Base-by-base conservation (phyloP, 1,140 invertebrate species). In the Brachionus rubens region DNA sequence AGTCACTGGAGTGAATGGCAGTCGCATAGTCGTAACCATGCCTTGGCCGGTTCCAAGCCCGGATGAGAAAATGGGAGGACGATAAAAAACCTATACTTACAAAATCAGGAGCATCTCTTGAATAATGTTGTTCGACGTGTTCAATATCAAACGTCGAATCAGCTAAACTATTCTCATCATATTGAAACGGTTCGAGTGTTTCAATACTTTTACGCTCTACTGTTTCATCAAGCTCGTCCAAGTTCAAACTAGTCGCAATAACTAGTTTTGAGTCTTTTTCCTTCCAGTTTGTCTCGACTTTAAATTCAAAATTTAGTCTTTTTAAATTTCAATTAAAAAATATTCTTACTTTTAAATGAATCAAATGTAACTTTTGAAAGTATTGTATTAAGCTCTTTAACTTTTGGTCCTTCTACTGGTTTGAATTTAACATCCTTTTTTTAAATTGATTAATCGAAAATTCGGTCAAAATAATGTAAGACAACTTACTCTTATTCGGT, bases 271-370 rank as follows among this genome's bases (percentile, higher is more conserved):
- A 72, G 10, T 48, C 46, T 40, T 72, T 72, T 72, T 72, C 33
- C 50, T 72, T 48, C 68, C 68, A 72, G 50, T 72, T 72, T 21
- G 68, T 40, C 33, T 72, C 68, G 24, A 24, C 68, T 72, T 56
- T 3, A 21, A 56, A 12, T 56, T 24, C 3, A 56, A 28, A 3
- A 52, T 12, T 50, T 6, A 36, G 4, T 21, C 21, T 24, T 43
- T 26, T 28, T 40, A 26, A 9, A 54, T 65, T 12, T 12, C 26
- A 48, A 47, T n/a, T 36, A 14, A 48, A 52, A 47, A 52, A 70
- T 28, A 36, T 19, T n/a, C n/a, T 7, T 47, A 72, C 68, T 30
- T 54, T 72, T 72, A 54, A 30, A 72, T 36, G 68, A 48, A 12
- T 50, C 46, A 4, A 40, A 19, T 14, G 46, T 54, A 19, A 72